A percentile compares a stretch with the other conserved stretches of the same genome.
phyloP scores from a whole-genome alignment of 1,140 invertebrate genomes.

The Bradysia coprophila region DNA sequence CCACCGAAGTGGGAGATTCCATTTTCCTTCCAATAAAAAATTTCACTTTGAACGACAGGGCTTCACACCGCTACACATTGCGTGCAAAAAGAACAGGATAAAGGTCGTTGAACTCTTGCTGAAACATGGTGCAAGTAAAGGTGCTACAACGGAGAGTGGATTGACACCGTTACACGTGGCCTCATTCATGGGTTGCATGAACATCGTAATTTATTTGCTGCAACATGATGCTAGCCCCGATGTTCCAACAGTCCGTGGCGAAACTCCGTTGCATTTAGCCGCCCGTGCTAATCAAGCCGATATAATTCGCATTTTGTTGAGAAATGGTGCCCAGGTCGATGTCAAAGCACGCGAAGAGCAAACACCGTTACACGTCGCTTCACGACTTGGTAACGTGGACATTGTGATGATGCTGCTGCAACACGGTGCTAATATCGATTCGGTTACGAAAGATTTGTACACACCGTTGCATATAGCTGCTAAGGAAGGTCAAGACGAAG shows the following conservation, averaged over 20 bases:
- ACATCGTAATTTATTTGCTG: conserved; percentile 91
- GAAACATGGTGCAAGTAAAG: conserved; percentile 79
- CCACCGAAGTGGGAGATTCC: no score
- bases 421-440: conserved; percentile 73
- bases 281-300: conserved; percentile 93
- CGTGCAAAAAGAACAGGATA: conserved; percentile 96
- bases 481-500: conserved; percentile 70
- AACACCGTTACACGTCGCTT: conserved; percentile 86
- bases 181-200: conserved; percentile 99
- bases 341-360: conserved; percentile 83
- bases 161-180: conserved; percentile 95
- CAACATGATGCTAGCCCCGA: conserved; percentile 90
- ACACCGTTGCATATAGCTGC: conserved; percentile 95
- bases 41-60: no score
- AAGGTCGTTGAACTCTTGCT: conserved; percentile 91
- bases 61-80: conserved; percentile 96
- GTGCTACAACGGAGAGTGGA: conserved; percentile 54
- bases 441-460: conserved; percentile 84
- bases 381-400: conserved; percentile 79
- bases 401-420: conserved; percentile 81
- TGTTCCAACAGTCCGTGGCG: conserved; percentile 85
- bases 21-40: no score
- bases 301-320: conserved; percentile 84
- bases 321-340: conserved; percentile 93
- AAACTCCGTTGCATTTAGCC: conserved; percentile 93